Conservation (phyloP, 2,113 vertebrate species). For the Aythya baeri region DNA sequence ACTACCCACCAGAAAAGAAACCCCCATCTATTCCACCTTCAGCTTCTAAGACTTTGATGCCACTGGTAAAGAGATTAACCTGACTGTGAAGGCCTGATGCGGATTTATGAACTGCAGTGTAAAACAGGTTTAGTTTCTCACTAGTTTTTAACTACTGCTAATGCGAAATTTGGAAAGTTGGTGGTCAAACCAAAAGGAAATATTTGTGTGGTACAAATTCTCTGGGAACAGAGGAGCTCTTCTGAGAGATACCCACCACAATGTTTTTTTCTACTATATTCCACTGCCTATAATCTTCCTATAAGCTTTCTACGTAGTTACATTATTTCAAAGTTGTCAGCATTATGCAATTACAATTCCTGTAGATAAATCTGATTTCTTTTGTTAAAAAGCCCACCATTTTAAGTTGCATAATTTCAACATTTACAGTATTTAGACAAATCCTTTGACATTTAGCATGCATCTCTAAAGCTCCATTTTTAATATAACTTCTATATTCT, state of each 20-base stretch:
- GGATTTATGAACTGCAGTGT: accelerated
- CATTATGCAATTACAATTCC: neutral
- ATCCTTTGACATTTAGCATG: neutral
- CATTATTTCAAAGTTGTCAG: neutral
- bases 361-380: neutral
- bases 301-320: neutral
- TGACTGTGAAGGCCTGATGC: accelerated
- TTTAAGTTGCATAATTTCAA: neutral
- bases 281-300: neutral
- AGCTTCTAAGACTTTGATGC: accelerated
- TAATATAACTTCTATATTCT: neutral
- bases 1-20: accelerated
- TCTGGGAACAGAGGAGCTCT: neutral
- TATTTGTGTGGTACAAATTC: neutral
- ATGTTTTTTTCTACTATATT: accelerated
- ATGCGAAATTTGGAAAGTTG: neutral
- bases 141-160: neutral
- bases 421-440: neutral
- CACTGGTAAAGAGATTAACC: too few species aligned
- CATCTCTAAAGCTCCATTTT: neutral
- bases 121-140: neutral
- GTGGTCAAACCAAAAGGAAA: neutral
- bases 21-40: neutral
- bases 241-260: accelerated
- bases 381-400: neutral